phyloP scores from a whole-genome alignment of 2,888 invertebrate genomes.

The Pandemis heparana region DNA sequence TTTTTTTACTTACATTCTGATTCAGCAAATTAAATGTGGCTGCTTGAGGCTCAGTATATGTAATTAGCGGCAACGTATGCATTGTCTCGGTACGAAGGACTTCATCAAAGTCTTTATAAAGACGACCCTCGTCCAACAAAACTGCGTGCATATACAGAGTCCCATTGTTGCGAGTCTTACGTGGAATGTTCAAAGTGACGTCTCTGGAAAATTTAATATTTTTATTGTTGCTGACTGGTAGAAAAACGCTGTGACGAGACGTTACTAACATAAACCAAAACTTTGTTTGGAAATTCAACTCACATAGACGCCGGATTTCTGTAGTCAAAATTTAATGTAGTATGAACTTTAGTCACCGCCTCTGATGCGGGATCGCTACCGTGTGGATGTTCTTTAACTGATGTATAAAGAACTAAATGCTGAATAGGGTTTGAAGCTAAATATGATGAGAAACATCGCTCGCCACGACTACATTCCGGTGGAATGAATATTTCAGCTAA shows the following conservation, averaged over 20 bases:
- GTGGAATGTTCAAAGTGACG: conserved; percentile 89
- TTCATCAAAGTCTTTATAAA: conserved; percentile 84
- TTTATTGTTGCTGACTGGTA: conserved; percentile 6
- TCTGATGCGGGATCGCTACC: conserved; percentile 74
- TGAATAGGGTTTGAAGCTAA: conserved; percentile 88
- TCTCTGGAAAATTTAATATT: conserved; percentile 78
- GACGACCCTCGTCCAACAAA: conserved; percentile 82
- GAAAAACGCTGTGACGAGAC: neutral
- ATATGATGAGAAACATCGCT: conserved; percentile 89
- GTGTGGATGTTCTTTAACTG: conserved; percentile 85
- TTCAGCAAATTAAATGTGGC: conserved; percentile 90
- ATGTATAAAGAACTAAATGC: conserved; percentile 89
- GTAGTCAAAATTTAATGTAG: conserved; percentile 88
- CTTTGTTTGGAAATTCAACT: conserved; percentile 62
- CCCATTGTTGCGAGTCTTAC: conserved; percentile 93
- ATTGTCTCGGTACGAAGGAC: conserved; percentile 86
- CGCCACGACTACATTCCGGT: conserved; percentile 88
- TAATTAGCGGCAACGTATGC: conserved; percentile 89
- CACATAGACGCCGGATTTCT: conserved; percentile 73
- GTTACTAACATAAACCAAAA: neutral
- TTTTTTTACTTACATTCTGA: conserved; percentile 61
- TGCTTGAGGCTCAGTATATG: conserved; percentile 90
- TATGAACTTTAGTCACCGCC: conserved; percentile 84
- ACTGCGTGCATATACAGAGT: conserved; percentile 92
- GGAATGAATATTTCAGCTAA: conserved; percentile 88